Evolutionary conservation across 2,888 invertebrate species (phyloP), one percentile per base, ranked within the genome.

Genomic region (Troides aeacus): DNA sequence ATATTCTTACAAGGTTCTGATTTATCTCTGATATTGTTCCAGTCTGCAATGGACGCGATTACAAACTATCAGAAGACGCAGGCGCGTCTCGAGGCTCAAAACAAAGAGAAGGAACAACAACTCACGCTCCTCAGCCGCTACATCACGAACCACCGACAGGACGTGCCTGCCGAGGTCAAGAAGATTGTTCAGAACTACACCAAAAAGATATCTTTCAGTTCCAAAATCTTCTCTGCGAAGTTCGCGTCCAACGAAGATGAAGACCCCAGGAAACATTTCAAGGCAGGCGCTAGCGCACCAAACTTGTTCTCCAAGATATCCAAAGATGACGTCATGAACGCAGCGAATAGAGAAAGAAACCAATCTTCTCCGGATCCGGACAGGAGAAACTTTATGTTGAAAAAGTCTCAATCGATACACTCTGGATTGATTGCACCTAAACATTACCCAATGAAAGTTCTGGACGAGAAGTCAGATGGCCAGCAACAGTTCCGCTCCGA

Each of bases 51-150:
- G 96, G 86, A 97, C 94, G 87, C 96, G 84, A 79, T 95, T 89
- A 66, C 94, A 92, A 78, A 93, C 93, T 75, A 92, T 93, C 79
- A 96, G 94, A 86, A 95, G 94, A 85, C 90, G 88, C 72, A 95
- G 94, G 77, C 93, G 88, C 93, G 95, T 62, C 84, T 97, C 0
- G 97, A 97, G 80, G 92, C 95, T 3, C 95, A 95, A 72, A 95
- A 95, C 77, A 95, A 96, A 77, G 93, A 94, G 0, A 83, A 97
- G 72, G 97, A 97, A 80, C 95, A 96, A 15, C 96, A 96, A 0
- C 93, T 97, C 0, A 93, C 94, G 0, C 93, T 96, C 0, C 87
- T 97, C 7, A 96, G 96, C 5, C 93, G 94, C 2, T 97, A 95
- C 83, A 94, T 97, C n/a, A 94, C 95, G 8, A 93, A 94, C 6